Base-by-base conservation (phyloP, 1,140 invertebrate species). In the Hyles euphorbiae region DNA sequence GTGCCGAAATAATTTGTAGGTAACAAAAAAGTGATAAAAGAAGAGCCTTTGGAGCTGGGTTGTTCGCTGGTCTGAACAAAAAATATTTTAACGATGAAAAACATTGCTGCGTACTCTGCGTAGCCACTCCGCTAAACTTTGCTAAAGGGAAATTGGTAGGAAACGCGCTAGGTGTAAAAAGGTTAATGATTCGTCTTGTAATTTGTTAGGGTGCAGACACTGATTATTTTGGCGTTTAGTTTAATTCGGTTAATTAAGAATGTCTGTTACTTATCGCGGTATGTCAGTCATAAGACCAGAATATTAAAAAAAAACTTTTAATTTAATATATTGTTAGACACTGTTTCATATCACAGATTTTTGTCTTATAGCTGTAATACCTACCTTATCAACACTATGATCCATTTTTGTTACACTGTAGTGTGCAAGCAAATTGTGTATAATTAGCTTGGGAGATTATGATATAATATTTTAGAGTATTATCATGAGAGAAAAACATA, bases 11-110 rank as follows among this genome's bases (percentile, higher is more conserved):
- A 58, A 56, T 62, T 58, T 58, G 56, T 54, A 53, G 55, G 22
- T 52, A 54, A 46, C 51, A 44, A 62, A 62, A 62, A 62, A 49
- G 56, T 56, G 54, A 61, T 61, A 61, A 61, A 61, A 57, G 50
- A 58, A 54, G 44, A 45, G 45, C 50, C 43, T 61, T 49, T 49
- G 34, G 45, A 57, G 44, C 56, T 32, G 55, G 44, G 50, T 53
- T 52, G 46, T 54, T 58, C 45, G 46, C 45, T 61, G n/a, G 48
- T n/a, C 48, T 46, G 50, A 58, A 56, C 33, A 58, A 44, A 62
- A 62, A 58, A 58, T 58, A 58, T 54, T 58, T 62, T 54, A 58
- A 62, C 60, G 56, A 58, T 54, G 55, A 54, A 58, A 60, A 62
- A 62, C 46, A 58, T 50, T 46, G 52, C 56, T 32, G 46, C 34